Evolutionary conservation across 2,888 invertebrate genomes (phyloP), one percentile per base, ranked within the genome.

Genomic region (Andrena chrysosceles): DNA sequence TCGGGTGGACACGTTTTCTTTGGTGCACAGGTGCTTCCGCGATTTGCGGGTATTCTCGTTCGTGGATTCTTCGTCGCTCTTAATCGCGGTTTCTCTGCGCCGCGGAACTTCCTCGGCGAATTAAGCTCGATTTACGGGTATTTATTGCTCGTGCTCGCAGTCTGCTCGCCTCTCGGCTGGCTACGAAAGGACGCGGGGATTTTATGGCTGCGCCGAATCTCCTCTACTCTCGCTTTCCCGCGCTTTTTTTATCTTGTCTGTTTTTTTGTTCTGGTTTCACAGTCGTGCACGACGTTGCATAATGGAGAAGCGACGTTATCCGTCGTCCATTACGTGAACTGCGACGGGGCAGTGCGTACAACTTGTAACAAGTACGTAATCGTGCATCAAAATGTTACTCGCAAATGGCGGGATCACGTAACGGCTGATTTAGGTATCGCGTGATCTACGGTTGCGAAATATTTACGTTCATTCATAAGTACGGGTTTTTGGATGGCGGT

Each of bases 11-110:
- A 84, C 78, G 83, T 76, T 86, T 85, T 83, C 85, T 80, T 84
- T 81, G 70, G 66, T 42, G 85, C 86, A 87, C 91, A 91, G 91
- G 91, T 91, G 91, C 91, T 90, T 91, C 91, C 90, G 89, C 87
- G 90, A 89, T 89, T 86, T 78, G 78, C 77, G 84, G 76, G 77
- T 85, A 85, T 86, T 86, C 87, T 79, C 77, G 83, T 54, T 75
- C 66, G 75, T 59, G 49, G 56, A 68, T 69, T 52, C 70, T n/a
- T 74, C 63, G 52, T 42, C 52, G 63, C 48, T 83, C 67, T 75
- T 26, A 70, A 70, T 52, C 33, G 42, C 54, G 23, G 48, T 26
- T 73, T 73, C 81, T 52, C 77, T 29, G 49, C 73, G 5, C 16
- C 66, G 56, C n/a, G 52, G 63, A 54, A 59, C 67, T 63, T 68